Percentiles rank a stretch among this genome's conserved stretches.
Evolutionary conservation across 2,113 vertebrate species (phyloP).

Genomic region (Lophochroa leadbeateri): DNA sequence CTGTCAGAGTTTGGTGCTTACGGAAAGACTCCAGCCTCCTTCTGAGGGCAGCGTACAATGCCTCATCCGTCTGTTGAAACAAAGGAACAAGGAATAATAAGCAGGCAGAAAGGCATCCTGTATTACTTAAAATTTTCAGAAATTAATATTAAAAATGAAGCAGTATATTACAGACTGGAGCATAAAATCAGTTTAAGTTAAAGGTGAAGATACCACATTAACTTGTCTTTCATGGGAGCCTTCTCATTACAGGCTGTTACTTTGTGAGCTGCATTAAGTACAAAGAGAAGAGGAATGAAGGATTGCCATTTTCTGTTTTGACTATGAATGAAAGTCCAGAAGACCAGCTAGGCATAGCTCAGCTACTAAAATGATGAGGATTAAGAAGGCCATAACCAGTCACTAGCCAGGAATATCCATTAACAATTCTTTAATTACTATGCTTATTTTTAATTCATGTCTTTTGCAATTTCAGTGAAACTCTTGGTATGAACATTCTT

Average conservation of each 20-base stretch:
- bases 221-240: not conserved
- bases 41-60: fast-evolving
- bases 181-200: not conserved
- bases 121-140: not conserved
- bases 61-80: not conserved
- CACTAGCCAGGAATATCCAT: not conserved
- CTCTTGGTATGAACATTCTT: not conserved
- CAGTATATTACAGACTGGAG: not conserved
- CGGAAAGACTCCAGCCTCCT: not conserved
- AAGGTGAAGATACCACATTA: not conserved
- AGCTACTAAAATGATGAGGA: not conserved
- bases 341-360: not conserved
- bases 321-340: not conserved
- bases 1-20: not conserved
- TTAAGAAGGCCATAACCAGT: not conserved
- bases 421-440: not conserved
- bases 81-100: not conserved
- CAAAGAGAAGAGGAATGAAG: not conserved
- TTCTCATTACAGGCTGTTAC: not conserved
- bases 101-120: not conserved
- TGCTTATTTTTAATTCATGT: not conserved
- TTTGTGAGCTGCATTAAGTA: not conserved
- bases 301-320: not conserved
- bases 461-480: not conserved
- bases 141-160: not conserved